Evolutionary conservation across 2,113 vertebrate genomes (phyloP), one percentile per base, ranked within the genome.

Genomic region (Pipa parva): DNA sequence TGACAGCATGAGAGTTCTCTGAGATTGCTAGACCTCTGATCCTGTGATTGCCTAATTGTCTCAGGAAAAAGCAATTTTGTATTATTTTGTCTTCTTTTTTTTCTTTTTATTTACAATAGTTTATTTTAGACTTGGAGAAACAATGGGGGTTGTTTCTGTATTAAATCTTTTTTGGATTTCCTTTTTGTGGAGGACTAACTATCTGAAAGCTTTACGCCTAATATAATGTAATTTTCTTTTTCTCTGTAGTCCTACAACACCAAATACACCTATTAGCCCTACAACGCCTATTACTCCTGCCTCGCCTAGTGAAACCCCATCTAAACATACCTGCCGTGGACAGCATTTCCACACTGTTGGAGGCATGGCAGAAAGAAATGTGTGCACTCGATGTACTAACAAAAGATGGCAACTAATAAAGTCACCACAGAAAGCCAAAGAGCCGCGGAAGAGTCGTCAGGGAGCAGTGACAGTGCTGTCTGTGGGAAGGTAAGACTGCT

Each of bases 291-390:
- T 64, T 22, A 76, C 82, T 21, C 90, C 92, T 3, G 52, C 82
- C 27, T 89, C 89, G 0, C 88, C 90, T 0, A 68, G 82, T 28
- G 77, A 62, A 61, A 82, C 90, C 48, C 90, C 88, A 0, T 83
- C 88, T 25, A 97, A 94, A 64, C 94, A 97, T 73, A 80, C 66
- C 73, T 97, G 93, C 61, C 81, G 79, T 27, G 81, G 85, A 7
- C 93, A 78, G 75, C 94, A 99, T 79, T 86, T 96, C 67, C 94
- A 97, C 80, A 98, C 97, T 3, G 89, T 97, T 24, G 92, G 93
- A 0, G 95, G 95, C 12, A 67, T 62, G 0, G 78, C 82, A 0
- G 92, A 89, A 25, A 91, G 80, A 71, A 94, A 92, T 25, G 92
- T 89, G 71, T 97, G 95, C 76, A 86, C 76, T 63, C 92, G 94